A percentile compares a stretch with the other conserved stretches of the same genome.
phyloP scores from a whole-genome alignment of 1,140 invertebrate species.

The Carcinoscorpius rotundicauda region DNA sequence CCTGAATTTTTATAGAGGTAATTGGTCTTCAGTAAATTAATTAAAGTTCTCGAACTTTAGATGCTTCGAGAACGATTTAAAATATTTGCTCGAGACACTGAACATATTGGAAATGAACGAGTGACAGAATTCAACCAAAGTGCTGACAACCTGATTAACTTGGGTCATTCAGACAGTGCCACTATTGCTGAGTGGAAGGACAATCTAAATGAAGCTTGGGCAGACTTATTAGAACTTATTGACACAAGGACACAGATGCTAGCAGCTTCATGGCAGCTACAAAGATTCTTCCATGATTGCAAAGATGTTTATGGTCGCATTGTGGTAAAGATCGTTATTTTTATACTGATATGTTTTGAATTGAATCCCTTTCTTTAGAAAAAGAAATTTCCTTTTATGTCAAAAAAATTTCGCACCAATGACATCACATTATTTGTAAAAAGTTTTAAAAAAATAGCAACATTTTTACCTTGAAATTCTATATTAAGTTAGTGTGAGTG shows the following conservation, averaged over 20 bases:
- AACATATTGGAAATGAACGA: slow-evolving; percentile 86
- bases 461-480: too few relatives aligned
- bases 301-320: slow-evolving; percentile 92
- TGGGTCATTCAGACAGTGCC: slow-evolving; percentile 92
- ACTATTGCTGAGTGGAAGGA: slow-evolving; percentile 99
- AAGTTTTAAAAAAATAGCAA: too few relatives aligned
- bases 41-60: slow-evolving; percentile 29
- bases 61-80: slow-evolving; percentile 82
- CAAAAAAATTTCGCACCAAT: too few relatives aligned
- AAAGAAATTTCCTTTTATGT: too few relatives aligned
- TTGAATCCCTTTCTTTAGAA: too few relatives aligned
- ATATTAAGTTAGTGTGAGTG: too few relatives aligned
- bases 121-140: slow-evolving; percentile 88
- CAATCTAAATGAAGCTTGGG: slow-evolving; percentile 95
- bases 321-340: slow-evolving; percentile 41
- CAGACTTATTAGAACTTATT: slow-evolving; percentile 93
- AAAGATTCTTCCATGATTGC: slow-evolving; percentile 99
- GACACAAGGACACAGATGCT: slow-evolving; percentile 96
- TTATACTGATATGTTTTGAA: too few relatives aligned
- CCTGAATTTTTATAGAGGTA: too few relatives aligned
- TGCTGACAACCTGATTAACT: slow-evolving; percentile 87
- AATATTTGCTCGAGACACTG: slow-evolving; percentile 94
- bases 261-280: slow-evolving; percentile 86
- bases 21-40: background rate
- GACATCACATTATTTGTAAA: too few relatives aligned